Evolutionary conservation across 2,113 vertebrate species (phyloP).

Genomic region (Nicator chloris): DNA sequence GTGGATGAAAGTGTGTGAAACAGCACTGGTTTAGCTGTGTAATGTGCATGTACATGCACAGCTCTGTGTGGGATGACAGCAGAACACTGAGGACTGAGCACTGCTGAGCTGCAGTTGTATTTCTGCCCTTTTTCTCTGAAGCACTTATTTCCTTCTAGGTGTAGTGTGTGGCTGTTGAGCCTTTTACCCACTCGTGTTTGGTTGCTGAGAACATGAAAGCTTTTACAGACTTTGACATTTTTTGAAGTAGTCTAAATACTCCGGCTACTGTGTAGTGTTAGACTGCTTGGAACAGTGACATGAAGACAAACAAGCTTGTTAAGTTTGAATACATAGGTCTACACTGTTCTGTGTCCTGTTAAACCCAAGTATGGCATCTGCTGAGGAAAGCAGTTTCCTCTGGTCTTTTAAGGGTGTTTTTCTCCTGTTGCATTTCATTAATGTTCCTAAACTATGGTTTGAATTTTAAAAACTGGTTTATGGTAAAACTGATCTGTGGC

Average conservation of each 20-base stretch:
- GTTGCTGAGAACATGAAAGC: not conserved
- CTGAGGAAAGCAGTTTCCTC: not conserved
- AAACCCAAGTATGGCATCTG: not conserved
- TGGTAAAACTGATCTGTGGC: not conserved
- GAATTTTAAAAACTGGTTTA: not conserved
- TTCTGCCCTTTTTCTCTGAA: not conserved
- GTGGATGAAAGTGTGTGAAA: not conserved
- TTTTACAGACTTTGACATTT: not conserved
- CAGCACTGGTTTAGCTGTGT: not conserved
- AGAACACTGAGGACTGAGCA: not conserved
- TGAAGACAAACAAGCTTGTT: not conserved
- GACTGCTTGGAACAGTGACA: not conserved
- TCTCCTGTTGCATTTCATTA: not conserved
- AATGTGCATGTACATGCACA: too few relatives aligned
- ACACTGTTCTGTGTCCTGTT: not conserved
- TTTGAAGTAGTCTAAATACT: not conserved
- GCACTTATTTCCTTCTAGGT: not conserved
- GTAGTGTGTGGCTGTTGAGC: not conserved
- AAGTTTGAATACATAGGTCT: not conserved
- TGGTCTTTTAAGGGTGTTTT: not conserved
- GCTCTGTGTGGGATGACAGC: not conserved
- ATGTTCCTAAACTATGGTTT: not conserved
- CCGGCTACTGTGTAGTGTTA: not conserved
- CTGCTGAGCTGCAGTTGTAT: not conserved
- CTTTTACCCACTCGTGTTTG: not conserved